Evolutionary conservation across 1,140 invertebrate species (phyloP).

Genomic region (Drosophila repleta): DNA sequence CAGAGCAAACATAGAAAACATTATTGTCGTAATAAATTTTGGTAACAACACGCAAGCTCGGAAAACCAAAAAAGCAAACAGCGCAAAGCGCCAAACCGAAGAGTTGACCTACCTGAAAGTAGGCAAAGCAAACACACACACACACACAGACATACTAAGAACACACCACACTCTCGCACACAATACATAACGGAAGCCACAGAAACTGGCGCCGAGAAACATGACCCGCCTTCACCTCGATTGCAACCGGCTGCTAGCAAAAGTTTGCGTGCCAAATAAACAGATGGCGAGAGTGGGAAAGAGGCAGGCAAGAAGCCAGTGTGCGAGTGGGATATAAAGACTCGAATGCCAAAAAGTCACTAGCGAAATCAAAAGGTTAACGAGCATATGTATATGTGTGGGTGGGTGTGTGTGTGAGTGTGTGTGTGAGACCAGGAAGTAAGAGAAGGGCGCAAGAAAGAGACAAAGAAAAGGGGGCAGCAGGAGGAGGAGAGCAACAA

Average conservation of each 20-base stretch:
- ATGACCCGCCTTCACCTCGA: constrained; percentile 49
- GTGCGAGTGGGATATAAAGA: not conserved
- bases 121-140: constrained; percentile 49
- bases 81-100: constrained; percentile 18
- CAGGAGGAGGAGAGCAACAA: not conserved
- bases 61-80: constrained; percentile 24
- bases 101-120: constrained; percentile 54
- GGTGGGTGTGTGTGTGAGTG: constrained; percentile 15
- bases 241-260: constrained; percentile 50
- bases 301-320: constrained; percentile 13
- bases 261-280: constrained; percentile 73
- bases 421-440: not conserved
- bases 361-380: constrained; percentile 46
- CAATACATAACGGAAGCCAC: constrained; percentile 53
- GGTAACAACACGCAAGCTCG: constrained; percentile 44
- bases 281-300: constrained; percentile 5
- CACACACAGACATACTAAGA: constrained; percentile 14
- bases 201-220: constrained; percentile 56
- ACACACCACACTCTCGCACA: constrained; percentile 14
- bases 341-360: constrained; percentile 49
- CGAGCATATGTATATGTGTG: constrained; percentile 17
- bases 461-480: not conserved
- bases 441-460: not conserved
- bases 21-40: constrained; percentile 70
- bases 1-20: constrained; percentile 48